A percentile compares a stretch with the other conserved stretches of the same genome.
Evolutionary conservation across 2,888 invertebrate species (phyloP).

Genomic region (Notodonta ziczac): DNA sequence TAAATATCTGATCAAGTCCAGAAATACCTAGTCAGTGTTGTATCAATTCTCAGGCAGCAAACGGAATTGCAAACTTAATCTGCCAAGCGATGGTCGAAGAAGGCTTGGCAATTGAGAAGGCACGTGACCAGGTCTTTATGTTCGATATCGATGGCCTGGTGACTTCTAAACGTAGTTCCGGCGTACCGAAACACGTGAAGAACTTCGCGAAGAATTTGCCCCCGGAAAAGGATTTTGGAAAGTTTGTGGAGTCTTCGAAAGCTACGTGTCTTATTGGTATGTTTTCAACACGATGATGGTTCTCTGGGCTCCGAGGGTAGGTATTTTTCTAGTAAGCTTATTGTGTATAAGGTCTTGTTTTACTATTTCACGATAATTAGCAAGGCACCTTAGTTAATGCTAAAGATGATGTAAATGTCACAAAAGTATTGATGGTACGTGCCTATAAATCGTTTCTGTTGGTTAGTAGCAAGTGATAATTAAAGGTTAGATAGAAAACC

Average conservation of each 20-base stretch:
- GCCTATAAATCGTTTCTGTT: too few relatives aligned
- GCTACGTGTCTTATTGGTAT: slow-evolving; percentile 93
- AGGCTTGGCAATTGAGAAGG: slow-evolving; percentile 84
- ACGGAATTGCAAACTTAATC: slow-evolving; percentile 94
- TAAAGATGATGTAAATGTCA: too few relatives aligned
- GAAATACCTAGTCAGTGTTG: neutral
- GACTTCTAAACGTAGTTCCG: slow-evolving; percentile 84
- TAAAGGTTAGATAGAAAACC: too few relatives aligned
- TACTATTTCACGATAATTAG: too few relatives aligned
- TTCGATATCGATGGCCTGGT: slow-evolving; percentile 95
- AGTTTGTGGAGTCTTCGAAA: slow-evolving; percentile 90
- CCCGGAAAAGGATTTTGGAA: slow-evolving; percentile 89
- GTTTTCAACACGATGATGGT: slow-evolving; percentile 19
- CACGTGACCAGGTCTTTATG: slow-evolving; percentile 93
- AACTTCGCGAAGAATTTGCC: slow-evolving; percentile 89
- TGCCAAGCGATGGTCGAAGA: slow-evolving; percentile 92
- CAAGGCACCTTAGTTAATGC: too few relatives aligned
- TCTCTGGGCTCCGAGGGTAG: too few relatives aligned
- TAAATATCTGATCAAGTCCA: too few relatives aligned
- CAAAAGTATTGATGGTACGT: too few relatives aligned
- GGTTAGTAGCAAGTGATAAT: too few relatives aligned
- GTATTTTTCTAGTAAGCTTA: too few relatives aligned
- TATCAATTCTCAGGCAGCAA: slow-evolving; percentile 86
- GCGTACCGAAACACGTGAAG: slow-evolving; percentile 86
- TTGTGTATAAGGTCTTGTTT: too few relatives aligned